These are phyloP conservation scores for Tachina fera DNA, from an alignment of 2,888 invertebrate species.

Conservation along the genomic window DNA sequence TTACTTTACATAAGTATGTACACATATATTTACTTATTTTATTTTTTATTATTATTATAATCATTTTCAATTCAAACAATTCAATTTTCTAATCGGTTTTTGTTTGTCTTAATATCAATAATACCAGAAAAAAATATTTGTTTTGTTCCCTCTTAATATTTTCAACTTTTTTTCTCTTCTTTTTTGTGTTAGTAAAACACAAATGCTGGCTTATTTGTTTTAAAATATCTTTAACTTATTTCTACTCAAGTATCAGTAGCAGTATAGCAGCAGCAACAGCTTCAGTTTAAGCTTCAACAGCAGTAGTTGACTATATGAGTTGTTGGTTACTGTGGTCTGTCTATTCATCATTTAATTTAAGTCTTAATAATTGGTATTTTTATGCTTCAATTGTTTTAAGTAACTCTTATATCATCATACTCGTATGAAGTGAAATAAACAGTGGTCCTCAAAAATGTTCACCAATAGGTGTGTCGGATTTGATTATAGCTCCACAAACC, in stretches of 20 bases:
- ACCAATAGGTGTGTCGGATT: no score
- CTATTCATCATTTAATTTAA: slow-evolving; percentile 63
- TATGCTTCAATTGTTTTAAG: slow-evolving; percentile 72
- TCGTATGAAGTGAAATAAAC: slow-evolving; percentile 19
- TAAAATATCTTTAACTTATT: slow-evolving; percentile 56
- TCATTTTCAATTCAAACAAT: slow-evolving; percentile 60
- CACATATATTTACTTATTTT: background rate
- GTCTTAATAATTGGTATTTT: slow-evolving; percentile 72
- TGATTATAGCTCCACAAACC: no score
- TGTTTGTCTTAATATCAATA: slow-evolving; percentile 75
- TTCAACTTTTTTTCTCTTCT: slow-evolving; percentile 11
- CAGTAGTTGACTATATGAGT: slow-evolving; percentile 38
- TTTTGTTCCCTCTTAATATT: slow-evolving; percentile 52
- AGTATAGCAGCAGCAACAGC: slow-evolving; percentile 19
- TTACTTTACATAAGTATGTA: background rate
- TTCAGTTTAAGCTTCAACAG: background rate
- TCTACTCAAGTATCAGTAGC: slow-evolving; percentile 33
- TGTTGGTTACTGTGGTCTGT: slow-evolving; percentile 61
- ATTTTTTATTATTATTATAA: slow-evolving; percentile 46
- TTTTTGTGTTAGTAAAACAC: slow-evolving; percentile 19
- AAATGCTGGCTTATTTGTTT: slow-evolving; percentile 39
- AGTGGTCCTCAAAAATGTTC: no score
- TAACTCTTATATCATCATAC: slow-evolving; percentile 58
- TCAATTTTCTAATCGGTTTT: slow-evolving; percentile 75
- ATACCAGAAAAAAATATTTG: slow-evolving; percentile 40